Evolutionary conservation across 2,888 invertebrate genomes (phyloP).

Genomic region (Tyria jacobaeae): DNA sequence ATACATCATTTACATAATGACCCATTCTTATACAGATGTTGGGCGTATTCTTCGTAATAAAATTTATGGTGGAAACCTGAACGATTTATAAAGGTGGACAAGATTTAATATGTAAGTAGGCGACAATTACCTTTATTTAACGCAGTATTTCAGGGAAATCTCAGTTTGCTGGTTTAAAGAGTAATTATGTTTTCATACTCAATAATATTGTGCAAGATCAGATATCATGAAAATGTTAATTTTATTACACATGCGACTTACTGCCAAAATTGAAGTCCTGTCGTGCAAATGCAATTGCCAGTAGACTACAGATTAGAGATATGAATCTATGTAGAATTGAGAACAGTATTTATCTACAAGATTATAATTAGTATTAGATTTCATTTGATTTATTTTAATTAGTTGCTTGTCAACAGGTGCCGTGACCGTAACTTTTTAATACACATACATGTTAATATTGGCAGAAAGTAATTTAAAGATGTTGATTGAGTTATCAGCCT

Average conservation of each 20-base stretch:
- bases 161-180: slow-evolving; percentile 37
- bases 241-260: slow-evolving; percentile 33
- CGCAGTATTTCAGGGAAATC: slow-evolving; percentile 56
- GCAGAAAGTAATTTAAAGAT: slow-evolving; percentile 23
- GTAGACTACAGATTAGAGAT: slow-evolving; percentile 36
- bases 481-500: background rate
- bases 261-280: slow-evolving; percentile 42
- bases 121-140: slow-evolving; percentile 56
- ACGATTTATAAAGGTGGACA: slow-evolving; percentile 53
- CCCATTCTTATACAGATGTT: slow-evolving; percentile 61
- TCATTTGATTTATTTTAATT: slow-evolving; percentile 37
- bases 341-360: slow-evolving; percentile 35
- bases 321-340: slow-evolving; percentile 35
- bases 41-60: slow-evolving; percentile 56
- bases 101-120: slow-evolving; percentile 63
- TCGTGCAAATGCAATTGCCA: slow-evolving; percentile 27
- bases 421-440: slow-evolving; percentile 25
- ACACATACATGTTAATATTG: slow-evolving; percentile 20
- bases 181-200: slow-evolving; percentile 52
- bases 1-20: slow-evolving; percentile 67
- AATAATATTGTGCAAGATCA: slow-evolving; percentile 37
- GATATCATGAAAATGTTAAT: slow-evolving; percentile 32
- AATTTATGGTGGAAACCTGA: slow-evolving; percentile 52
- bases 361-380: slow-evolving; percentile 34
- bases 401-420: slow-evolving; percentile 38